These are phyloP conservation scores for Astatoreochromis straeleni DNA, from an alignment of 2,113 vertebrate species.

Conservation along the genomic window DNA sequence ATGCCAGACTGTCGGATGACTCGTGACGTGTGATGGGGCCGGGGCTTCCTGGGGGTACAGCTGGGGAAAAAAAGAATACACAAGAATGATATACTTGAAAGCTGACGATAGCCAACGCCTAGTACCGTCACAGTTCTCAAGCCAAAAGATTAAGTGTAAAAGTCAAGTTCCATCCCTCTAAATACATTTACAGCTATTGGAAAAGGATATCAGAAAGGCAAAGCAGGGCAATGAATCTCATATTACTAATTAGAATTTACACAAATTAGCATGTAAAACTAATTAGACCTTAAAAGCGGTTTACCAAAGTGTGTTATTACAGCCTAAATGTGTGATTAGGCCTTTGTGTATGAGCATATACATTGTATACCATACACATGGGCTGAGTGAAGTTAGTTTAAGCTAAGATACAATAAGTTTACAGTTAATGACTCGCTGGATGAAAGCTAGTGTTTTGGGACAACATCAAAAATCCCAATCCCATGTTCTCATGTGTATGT, in stretches of 20 bases:
- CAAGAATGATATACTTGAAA: neutral
- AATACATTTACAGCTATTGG: neutral
- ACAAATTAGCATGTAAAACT: neutral
- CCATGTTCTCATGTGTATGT: neutral
- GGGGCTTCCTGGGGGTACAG: constrained; percentile 85
- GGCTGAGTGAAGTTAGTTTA: neutral
- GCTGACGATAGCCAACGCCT: neutral
- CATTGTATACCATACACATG: neutral
- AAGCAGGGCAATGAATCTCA: neutral
- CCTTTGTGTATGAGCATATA: neutral
- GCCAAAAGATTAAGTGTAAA: neutral
- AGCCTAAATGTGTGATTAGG: neutral
- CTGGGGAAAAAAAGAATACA: constrained; percentile 51
- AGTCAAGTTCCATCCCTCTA: neutral
- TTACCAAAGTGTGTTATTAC: neutral
- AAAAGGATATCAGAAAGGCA: neutral
- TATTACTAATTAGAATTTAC: neutral
- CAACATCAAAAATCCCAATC: neutral
- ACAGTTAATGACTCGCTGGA: neutral
- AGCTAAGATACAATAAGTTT: neutral
- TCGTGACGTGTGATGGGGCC: constrained; percentile 87
- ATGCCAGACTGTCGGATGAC: constrained; percentile 91
- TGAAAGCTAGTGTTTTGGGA: neutral
- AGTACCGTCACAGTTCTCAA: neutral
- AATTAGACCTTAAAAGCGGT: neutral